Conservation (phyloP, 64 coral and sea anemone genomes). For the Anthopleura sola region DNA sequence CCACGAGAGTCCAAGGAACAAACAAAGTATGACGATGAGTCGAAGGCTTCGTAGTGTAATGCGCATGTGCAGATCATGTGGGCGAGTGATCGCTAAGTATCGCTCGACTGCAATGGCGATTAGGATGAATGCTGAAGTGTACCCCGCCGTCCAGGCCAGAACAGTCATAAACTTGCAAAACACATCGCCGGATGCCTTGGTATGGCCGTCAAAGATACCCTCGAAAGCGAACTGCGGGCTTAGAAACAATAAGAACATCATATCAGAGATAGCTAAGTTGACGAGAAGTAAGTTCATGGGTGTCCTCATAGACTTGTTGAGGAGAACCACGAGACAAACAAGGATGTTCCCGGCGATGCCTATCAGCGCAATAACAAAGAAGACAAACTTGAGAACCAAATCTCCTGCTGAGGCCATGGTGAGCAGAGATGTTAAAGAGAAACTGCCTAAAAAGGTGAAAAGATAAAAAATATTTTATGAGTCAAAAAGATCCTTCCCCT, state of each 20-base stretch:
- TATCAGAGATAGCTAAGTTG: constrained; percentile 18
- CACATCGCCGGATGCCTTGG: not conserved
- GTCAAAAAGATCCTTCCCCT: too few species aligned
- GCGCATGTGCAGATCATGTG: not conserved
- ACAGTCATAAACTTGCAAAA: constrained; percentile 14
- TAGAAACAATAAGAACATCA: not conserved
- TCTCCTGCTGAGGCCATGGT: not conserved
- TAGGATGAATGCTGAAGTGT: not conserved
- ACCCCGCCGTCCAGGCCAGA: constrained; percentile 4
- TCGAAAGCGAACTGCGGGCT: not conserved
- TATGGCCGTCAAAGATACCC: not conserved
- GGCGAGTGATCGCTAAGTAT: not conserved
- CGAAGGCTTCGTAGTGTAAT: not conserved
- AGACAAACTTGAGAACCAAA: not conserved
- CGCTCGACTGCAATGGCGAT: not conserved
- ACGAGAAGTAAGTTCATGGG: constrained; percentile 24
- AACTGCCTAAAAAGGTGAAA: too few species aligned
- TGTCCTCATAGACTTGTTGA: constrained; percentile 25
- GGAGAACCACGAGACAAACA: constrained; percentile 9
- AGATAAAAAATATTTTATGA: too few species aligned
- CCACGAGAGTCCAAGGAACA: not conserved
- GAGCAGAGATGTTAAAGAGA: not conserved
- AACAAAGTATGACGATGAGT: not conserved
- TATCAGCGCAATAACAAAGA: not conserved
- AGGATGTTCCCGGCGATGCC: constrained; percentile 4